Evolutionary conservation across 2,797 vertebrate species (phyloP).

Genomic region (Perdix hodgsoniae): DNA sequence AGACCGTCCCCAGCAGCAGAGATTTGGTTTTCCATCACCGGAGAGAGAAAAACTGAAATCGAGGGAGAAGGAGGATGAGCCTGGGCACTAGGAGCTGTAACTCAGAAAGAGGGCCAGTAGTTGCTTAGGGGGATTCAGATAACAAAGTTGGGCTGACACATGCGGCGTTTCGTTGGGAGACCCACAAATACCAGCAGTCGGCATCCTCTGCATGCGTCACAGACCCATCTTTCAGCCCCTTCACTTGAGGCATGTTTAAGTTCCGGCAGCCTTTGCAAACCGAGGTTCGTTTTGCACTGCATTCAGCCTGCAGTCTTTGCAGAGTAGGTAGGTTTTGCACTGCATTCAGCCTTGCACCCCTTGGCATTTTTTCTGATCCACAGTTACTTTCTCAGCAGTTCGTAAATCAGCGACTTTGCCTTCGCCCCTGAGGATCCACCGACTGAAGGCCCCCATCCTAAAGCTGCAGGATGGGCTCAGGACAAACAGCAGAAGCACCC

Average conservation of each 20-base stretch:
- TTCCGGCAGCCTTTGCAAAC: rapidly evolving
- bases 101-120: rapidly evolving
- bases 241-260: background rate
- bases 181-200: background rate
- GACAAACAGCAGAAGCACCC: background rate
- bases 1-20: background rate
- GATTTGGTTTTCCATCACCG: background rate
- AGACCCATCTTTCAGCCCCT: rapidly evolving
- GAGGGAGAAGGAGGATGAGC: background rate
- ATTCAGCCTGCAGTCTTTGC: too few relatives aligned
- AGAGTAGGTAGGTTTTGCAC: too few relatives aligned
- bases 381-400: background rate
- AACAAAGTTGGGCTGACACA: rapidly evolving
- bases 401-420: background rate
- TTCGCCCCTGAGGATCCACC: background rate
- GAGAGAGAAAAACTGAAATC: background rate
- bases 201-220: rapidly evolving
- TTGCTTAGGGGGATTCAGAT: background rate
- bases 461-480: rapidly evolving
- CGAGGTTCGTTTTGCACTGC: background rate
- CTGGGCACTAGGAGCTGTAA: background rate
- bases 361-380: background rate
- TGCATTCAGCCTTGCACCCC: rapidly evolving
- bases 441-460: rapidly evolving
- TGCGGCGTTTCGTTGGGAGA: background rate